These are phyloP conservation scores for Macquaria australasica DNA, from an alignment of 2,113 vertebrate genomes.

Conservation along the genomic window DNA sequence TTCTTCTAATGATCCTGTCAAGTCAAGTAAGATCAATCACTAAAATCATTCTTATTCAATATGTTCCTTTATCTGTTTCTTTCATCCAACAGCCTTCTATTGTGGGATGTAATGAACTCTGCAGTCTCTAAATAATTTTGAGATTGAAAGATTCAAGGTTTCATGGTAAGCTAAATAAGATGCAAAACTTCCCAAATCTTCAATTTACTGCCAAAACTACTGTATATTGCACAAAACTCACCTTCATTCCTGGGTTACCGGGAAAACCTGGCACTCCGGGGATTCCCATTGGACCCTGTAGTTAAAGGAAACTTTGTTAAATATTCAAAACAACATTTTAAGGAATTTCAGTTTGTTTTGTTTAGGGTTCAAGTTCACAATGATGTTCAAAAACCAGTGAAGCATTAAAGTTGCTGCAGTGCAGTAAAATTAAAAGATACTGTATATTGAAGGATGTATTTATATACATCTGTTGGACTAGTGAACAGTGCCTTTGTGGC, in stretches of 20 bases:
- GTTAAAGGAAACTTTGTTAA: neutral
- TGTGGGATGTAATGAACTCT: too few relatives aligned
- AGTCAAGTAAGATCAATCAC: too few relatives aligned
- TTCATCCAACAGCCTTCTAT: too few relatives aligned
- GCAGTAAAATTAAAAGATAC: too few relatives aligned
- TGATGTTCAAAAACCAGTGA: neutral
- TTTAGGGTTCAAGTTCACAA: neutral
- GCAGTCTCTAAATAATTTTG: too few relatives aligned
- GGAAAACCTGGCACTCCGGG: conserved; percentile 92
- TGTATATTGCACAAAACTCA: conserved; percentile 62
- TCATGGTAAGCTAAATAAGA: neutral
- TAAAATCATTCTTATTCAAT: too few relatives aligned
- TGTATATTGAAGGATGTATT: too few relatives aligned
- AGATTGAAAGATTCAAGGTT: neutral
- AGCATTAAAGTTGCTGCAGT: too few relatives aligned
- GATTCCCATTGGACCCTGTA: conserved; percentile 93
- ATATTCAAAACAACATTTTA: neutral
- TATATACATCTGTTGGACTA: too few relatives aligned
- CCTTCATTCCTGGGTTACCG: conserved; percentile 94
- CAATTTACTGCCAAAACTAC: neutral
- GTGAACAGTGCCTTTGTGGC: too few relatives aligned
- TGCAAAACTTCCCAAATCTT: neutral
- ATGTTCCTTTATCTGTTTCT: too few relatives aligned
- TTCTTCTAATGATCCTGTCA: too few relatives aligned
- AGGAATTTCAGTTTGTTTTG: neutral